phyloP scores from a whole-genome alignment of 2,113 vertebrate genomes.

The Aptenodytes patagonicus region DNA sequence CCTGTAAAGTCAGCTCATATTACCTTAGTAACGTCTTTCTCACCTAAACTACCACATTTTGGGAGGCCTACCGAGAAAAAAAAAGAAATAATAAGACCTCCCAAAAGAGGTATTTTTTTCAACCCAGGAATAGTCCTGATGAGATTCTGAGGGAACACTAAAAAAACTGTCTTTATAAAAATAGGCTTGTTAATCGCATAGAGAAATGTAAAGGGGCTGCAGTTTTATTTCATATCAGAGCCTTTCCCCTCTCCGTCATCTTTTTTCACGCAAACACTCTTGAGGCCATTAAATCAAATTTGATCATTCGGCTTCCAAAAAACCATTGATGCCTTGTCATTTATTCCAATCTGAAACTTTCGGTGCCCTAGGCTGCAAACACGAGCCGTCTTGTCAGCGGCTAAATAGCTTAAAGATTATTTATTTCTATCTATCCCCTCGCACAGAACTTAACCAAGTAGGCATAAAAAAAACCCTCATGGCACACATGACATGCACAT shows the following conservation, averaged over 20 bases:
- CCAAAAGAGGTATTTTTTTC: background rate
- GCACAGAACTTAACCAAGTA: background rate
- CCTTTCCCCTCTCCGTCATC: background rate
- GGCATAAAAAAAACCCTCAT: background rate
- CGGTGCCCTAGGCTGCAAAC: background rate
- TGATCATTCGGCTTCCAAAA: background rate
- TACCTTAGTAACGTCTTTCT: background rate
- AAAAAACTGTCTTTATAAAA: background rate
- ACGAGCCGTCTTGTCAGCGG: rapidly evolving
- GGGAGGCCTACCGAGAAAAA: background rate
- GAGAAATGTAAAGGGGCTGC: background rate
- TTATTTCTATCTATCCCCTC: background rate
- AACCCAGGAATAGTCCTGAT: background rate
- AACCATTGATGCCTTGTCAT: background rate
- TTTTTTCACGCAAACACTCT: background rate
- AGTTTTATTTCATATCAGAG: background rate
- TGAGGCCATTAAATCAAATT: background rate
- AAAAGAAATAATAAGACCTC: background rate
- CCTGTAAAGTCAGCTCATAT: background rate
- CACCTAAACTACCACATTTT: background rate
- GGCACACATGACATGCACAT: background rate
- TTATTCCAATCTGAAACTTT: background rate
- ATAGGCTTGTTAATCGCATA: background rate
- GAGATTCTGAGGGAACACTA: background rate
- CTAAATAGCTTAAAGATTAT: background rate